These are phyloP conservation scores for Sycophaga agraensis DNA, from an alignment of 1,140 invertebrate species.

Conservation along the genomic window DNA sequence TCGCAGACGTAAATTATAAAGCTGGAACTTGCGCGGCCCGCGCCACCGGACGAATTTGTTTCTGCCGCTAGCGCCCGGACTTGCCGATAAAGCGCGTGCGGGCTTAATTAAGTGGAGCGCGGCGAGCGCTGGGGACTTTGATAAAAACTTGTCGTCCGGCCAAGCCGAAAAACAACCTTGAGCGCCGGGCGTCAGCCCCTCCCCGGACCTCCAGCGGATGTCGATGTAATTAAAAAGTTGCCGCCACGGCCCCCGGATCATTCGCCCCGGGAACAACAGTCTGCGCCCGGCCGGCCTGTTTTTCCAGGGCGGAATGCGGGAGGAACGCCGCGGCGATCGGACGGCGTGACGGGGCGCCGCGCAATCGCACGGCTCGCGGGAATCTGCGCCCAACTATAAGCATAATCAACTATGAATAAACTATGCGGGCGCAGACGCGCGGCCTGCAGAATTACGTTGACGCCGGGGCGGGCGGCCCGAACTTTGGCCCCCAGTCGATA, in stretches of 20 bases:
- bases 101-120: background rate
- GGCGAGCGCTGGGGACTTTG: no score
- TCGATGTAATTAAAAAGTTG: no score
- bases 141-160: no score
- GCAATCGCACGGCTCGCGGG: conserved; percentile 11
- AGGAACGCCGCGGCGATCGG: no score
- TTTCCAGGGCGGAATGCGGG: background rate
- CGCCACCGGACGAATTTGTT: conserved; percentile 5
- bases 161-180: no score
- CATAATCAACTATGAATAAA: conserved; percentile 28
- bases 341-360: conserved; percentile 7
- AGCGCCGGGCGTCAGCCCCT: no score
- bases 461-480: background rate
- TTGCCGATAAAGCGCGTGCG: background rate
- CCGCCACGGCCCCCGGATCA: no score
- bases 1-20: conserved; percentile 7
- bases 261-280: no score
- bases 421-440: conserved; percentile 4
- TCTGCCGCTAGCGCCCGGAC: background rate
- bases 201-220: no score
- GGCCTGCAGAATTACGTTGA: conserved; percentile 9
- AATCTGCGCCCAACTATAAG: conserved; percentile 11
- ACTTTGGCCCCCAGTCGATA: background rate
- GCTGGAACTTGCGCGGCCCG: background rate
- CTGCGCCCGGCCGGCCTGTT: no score